Percentiles rank a stretch among this genome's conserved stretches.
Conservation (phyloP, 2,797 vertebrate genomes). For the Lepus townsendii region DNA sequence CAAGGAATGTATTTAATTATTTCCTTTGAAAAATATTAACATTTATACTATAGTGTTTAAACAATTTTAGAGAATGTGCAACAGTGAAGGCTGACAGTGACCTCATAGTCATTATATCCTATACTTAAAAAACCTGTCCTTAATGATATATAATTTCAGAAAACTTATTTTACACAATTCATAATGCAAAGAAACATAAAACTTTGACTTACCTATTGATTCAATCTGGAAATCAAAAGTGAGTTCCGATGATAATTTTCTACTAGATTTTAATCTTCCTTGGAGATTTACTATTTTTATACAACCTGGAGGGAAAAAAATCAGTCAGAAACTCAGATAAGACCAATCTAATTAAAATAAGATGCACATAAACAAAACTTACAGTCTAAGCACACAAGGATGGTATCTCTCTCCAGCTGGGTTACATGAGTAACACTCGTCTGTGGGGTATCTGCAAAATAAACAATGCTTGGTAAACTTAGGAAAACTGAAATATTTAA, state of each 20-base stretch:
- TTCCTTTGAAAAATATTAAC: conserved; percentile 10
- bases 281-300: conserved; percentile 98
- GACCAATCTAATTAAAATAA: conserved; percentile 40
- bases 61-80: conserved; percentile 2
- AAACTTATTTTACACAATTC: conserved; percentile 49
- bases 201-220: conserved; percentile 92
- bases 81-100: conserved; percentile 4
- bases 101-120: conserved; percentile 14
- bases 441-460: conserved; percentile 93
- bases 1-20: not conserved
- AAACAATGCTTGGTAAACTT: conserved; percentile 66
- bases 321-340: conserved; percentile 66
- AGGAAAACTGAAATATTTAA: not conserved
- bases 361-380: conserved; percentile 86
- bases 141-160: conserved; percentile 38
- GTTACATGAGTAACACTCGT: conserved; percentile 95
- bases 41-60: not conserved
- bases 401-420: conserved; percentile 96
- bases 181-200: conserved; percentile 46
- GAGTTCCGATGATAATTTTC: conserved; percentile 96
- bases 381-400: conserved; percentile 97
- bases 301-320: conserved; percentile 90
- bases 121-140: not conserved
- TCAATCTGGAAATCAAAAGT: conserved; percentile 98
- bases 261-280: conserved; percentile 96